A percentile compares a stretch with the other conserved stretches of the same genome.
Evolutionary conservation across 2,797 vertebrate species (phyloP).

Genomic region (Malurus leucopterus): DNA sequence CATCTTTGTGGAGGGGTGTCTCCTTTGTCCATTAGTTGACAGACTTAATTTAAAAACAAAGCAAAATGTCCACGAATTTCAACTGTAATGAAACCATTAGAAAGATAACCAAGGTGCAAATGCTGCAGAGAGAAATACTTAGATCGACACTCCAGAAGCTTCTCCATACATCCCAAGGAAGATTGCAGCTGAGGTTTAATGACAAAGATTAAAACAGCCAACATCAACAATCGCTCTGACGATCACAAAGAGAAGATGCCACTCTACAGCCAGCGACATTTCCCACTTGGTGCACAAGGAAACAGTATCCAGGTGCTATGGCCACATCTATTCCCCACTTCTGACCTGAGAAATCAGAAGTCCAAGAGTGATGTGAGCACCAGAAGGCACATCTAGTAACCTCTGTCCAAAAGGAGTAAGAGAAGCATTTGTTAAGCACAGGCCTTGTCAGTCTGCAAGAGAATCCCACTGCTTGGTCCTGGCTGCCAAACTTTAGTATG

Average conservation of each 20-base stretch:
- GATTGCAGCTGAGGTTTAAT: neutral
- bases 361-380: neutral
- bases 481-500: neutral
- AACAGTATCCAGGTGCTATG: neutral
- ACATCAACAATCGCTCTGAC: neutral
- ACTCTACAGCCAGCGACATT: neutral
- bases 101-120: neutral
- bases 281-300: neutral
- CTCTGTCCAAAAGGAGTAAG: neutral
- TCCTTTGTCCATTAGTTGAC: neutral
- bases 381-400: neutral
- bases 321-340: neutral
- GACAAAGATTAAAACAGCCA: neutral
- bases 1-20: neutral
- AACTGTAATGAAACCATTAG: neutral
- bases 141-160: neutral
- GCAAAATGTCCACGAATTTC: neutral
- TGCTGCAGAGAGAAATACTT: neutral
- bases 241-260: neutral
- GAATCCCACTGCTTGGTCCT: fast-evolving
- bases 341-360: neutral
- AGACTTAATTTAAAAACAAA: neutral
- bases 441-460: neutral
- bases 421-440: neutral
- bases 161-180: neutral